Evolutionary conservation across 2,113 vertebrate genomes (phyloP).

Genomic region (Amphilophus citrinellus): DNA sequence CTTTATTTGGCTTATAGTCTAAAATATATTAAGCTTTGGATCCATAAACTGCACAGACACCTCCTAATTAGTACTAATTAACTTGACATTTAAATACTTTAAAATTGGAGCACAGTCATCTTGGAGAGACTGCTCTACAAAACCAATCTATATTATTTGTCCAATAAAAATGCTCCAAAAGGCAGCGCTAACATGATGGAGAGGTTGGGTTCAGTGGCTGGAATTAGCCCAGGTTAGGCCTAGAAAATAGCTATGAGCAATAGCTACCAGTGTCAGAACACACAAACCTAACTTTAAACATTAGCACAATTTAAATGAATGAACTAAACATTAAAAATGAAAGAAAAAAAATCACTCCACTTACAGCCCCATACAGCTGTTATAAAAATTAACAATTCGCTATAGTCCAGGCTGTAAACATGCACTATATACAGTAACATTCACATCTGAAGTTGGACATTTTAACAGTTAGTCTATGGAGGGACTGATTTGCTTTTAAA

Average conservation of each 20-base stretch:
- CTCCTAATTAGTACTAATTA: no score
- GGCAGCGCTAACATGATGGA: background rate
- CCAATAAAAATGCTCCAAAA: background rate
- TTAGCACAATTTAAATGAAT: no score
- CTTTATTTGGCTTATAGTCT: background rate
- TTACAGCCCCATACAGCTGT: no score
- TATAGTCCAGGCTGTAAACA: background rate
- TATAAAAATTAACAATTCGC: background rate
- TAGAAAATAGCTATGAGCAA: background rate
- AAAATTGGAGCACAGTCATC: background rate
- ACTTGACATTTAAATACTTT: background rate
- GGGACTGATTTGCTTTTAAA: background rate
- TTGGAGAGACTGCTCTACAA: background rate
- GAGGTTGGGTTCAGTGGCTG: background rate
- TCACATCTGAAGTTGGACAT: background rate
- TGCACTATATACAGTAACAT: background rate
- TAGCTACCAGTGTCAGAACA: background rate
- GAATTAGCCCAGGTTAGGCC: background rate
- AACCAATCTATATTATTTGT: background rate
- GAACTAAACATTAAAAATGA: no score
- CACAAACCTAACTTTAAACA: no score
- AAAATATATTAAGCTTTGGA: no score
- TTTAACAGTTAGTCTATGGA: constrained; percentile 1
- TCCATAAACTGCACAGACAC: no score
- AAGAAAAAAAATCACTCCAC: no score